Evolutionary conservation across 2,797 vertebrate species (phyloP).

Genomic region (Enteromius viviparus): DNA sequence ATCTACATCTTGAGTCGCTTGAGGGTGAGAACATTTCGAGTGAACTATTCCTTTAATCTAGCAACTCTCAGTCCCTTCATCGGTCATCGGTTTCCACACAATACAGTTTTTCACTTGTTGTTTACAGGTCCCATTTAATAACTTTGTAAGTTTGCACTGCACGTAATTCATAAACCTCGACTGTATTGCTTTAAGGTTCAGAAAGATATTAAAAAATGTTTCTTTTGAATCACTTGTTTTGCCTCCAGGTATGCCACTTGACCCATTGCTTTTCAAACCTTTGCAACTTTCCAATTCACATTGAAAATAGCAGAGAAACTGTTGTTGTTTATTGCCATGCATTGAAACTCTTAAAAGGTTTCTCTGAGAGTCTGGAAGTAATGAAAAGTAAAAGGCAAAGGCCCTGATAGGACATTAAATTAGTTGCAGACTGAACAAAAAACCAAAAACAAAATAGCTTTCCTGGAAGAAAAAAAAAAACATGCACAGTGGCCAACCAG

Average conservation of each 20-base stretch:
- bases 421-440: neutral
- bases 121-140: neutral
- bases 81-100: neutral
- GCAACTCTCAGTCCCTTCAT: neutral
- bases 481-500: neutral
- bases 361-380: conserved; percentile 8
- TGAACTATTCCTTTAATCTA: neutral
- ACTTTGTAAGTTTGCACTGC: neutral
- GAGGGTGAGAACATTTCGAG: neutral
- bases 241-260: conserved; percentile 1
- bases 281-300: conserved; percentile 11
- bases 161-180: neutral
- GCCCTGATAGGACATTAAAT: conserved; percentile 9
- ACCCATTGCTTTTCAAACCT: conserved; percentile 16
- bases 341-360: neutral
- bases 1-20: neutral
- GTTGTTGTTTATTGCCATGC: conserved; percentile 12
- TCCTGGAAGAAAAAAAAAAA: neutral
- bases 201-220: neutral
- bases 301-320: conserved; percentile 21
- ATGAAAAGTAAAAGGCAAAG: conserved; percentile 13
- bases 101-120: neutral
- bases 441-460: conserved; percentile 3
- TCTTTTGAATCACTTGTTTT: conserved; percentile 5
- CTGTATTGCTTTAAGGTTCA: neutral